Percentiles rank a stretch among this genome's conserved stretches.
Evolutionary conservation across 2,888 invertebrate genomes (phyloP).

Genomic region (Cancer borealis): DNA sequence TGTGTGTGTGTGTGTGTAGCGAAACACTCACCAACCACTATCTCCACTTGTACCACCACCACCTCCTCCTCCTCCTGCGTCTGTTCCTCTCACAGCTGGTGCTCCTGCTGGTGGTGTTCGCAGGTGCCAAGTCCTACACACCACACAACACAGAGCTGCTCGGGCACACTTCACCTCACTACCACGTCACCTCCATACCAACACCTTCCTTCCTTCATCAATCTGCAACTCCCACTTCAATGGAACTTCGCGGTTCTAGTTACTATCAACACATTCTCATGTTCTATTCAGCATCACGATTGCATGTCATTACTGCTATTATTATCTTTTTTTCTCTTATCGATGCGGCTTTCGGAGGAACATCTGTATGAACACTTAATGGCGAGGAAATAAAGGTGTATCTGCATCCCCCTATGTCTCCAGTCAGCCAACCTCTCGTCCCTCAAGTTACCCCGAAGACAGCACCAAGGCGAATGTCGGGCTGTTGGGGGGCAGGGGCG

Average conservation of each 20-base stretch:
- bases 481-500: neutral
- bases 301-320: neutral
- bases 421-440: neutral
- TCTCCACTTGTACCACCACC: neutral
- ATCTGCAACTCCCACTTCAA: neutral
- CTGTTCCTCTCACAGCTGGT: neutral
- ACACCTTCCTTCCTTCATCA: neutral
- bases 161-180: neutral
- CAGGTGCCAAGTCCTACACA: neutral
- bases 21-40: neutral
- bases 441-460: neutral
- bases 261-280: neutral
- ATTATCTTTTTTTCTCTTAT: too few species aligned
- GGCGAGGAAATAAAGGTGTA: neutral
- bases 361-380: neutral
- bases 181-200: neutral
- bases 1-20: neutral
- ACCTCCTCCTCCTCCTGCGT: neutral
- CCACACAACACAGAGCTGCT: neutral
- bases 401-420: neutral
- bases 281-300: neutral
- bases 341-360: neutral
- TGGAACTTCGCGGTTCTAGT: neutral
- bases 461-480: slow-evolving; percentile 10
- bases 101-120: neutral